Evolutionary conservation across 2,797 vertebrate genomes (phyloP).

Genomic region (Clarias pachynema): DNA sequence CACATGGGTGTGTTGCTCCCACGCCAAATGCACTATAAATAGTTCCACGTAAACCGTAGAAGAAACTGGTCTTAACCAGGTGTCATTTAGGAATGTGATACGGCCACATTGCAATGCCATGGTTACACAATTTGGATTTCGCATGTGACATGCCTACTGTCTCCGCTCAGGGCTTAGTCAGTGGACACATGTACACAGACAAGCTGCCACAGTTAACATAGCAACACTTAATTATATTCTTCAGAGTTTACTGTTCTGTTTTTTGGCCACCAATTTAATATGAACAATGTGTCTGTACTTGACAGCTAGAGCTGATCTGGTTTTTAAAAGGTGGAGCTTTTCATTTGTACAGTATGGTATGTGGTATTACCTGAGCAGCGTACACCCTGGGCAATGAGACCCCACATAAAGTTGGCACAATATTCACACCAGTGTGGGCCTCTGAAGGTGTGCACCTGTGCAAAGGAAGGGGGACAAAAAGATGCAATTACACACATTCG

Average conservation of each 20-base stretch:
- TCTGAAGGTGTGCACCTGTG: slow-evolving; percentile 93
- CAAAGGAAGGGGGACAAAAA: slow-evolving; percentile 57
- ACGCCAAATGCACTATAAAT: slow-evolving; percentile 49
- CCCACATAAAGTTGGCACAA: slow-evolving; percentile 99
- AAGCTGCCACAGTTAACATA: background rate
- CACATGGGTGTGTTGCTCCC: slow-evolving; percentile 45
- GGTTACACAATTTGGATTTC: slow-evolving; percentile 25
- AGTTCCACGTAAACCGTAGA: slow-evolving; percentile 42
- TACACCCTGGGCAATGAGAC: slow-evolving; percentile 97
- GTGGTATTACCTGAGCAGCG: slow-evolving; percentile 90
- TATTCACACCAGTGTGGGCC: slow-evolving; percentile 99
- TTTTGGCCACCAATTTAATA: background rate
- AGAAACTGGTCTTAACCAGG: slow-evolving; percentile 58
- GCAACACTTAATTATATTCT: background rate
- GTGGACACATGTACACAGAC: background rate
- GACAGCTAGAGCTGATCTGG: background rate
- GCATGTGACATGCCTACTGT: slow-evolving; percentile 30
- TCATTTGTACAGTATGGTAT: background rate
- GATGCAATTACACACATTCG: slow-evolving; percentile 24
- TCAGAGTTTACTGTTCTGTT: background rate
- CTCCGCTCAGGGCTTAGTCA: background rate
- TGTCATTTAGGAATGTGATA: slow-evolving; percentile 56
- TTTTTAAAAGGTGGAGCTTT: slow-evolving; percentile 1
- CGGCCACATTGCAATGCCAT: slow-evolving; percentile 45
- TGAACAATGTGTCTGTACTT: background rate